These are phyloP conservation scores for Lethrus apterus DNA, from an alignment of 1,140 invertebrate genomes.

Conservation along the genomic window DNA sequence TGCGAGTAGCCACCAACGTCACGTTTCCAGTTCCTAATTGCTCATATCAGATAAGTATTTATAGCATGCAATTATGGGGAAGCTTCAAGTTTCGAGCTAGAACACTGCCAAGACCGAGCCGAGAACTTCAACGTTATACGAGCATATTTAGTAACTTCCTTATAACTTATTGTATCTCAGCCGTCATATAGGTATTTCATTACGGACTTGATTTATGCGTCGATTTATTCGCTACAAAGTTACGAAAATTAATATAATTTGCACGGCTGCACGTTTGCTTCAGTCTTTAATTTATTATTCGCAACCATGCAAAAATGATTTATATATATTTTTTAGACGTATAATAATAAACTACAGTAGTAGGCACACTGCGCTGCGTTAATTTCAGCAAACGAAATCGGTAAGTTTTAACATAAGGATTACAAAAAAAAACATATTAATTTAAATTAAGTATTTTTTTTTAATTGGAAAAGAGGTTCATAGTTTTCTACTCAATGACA, in stretches of 20 bases:
- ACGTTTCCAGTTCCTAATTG: constrained; percentile 10
- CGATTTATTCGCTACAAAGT: not conserved
- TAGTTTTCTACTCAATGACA: too few relatives aligned
- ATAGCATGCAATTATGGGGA: constrained; percentile 5
- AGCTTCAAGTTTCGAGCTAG: constrained; percentile 10
- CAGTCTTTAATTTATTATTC: constrained; percentile 8
- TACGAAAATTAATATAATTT: constrained; percentile 11
- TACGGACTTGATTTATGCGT: constrained; percentile 9
- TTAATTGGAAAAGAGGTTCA: too few relatives aligned
- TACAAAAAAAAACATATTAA: too few relatives aligned
- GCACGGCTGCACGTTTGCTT: constrained; percentile 1
- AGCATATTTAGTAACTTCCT: constrained; percentile 11
- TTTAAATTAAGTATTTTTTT: too few relatives aligned
- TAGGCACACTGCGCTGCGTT: too few relatives aligned
- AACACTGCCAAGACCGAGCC: not conserved
- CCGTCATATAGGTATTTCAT: constrained; percentile 13
- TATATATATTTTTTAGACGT: too few relatives aligned
- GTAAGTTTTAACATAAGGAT: too few relatives aligned
- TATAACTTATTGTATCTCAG: constrained; percentile 12
- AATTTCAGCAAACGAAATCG: too few relatives aligned
- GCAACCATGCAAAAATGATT: too few relatives aligned
- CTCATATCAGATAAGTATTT: constrained; percentile 10
- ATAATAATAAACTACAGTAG: too few relatives aligned
- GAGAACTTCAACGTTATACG: constrained; percentile 6
- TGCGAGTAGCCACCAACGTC: constrained; percentile 4